A percentile compares a stretch with the other conserved stretches of the same genome.
phyloP scores from a whole-genome alignment of 2,888 invertebrate species.

The Perizoma affinitatum region DNA sequence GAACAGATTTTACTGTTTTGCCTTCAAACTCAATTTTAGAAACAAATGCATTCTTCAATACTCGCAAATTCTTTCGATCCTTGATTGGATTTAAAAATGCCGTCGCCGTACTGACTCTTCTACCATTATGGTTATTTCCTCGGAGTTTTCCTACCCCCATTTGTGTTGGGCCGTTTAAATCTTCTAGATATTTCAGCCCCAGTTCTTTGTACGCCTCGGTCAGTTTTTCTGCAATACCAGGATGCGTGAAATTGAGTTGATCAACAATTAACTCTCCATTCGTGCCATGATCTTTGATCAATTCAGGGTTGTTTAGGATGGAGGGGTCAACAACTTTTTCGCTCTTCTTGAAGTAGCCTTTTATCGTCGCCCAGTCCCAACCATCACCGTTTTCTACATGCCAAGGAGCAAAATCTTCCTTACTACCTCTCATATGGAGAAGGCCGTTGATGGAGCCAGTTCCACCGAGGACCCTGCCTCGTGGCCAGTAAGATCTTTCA shows the following conservation, averaged over 20 bases:
- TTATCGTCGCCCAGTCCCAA: constrained; percentile 72
- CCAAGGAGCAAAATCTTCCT: constrained; percentile 69
- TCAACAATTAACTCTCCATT: constrained; percentile 80
- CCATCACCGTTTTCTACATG: constrained; percentile 61
- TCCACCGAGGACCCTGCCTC: constrained; percentile 72
- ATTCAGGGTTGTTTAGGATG: constrained; percentile 64
- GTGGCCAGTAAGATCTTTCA: constrained; percentile 69
- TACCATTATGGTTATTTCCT: constrained; percentile 78
- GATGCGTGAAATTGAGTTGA: constrained; percentile 71
- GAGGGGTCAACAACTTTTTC: constrained; percentile 69
- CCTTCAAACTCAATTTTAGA: constrained; percentile 53
- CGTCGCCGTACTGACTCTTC: constrained; percentile 82
- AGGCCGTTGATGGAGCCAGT: constrained; percentile 74
- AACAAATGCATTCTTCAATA: constrained; percentile 64
- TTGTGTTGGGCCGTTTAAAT: constrained; percentile 74
- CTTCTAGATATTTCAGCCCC: constrained; percentile 71
- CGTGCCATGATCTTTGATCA: constrained; percentile 69
- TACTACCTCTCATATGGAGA: constrained; percentile 70
- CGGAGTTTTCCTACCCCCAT: constrained; percentile 82
- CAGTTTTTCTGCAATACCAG: constrained; percentile 60
- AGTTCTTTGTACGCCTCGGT: constrained; percentile 75
- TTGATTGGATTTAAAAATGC: constrained; percentile 69
- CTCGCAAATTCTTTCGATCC: constrained; percentile 62
- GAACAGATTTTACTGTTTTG: constrained; percentile 58
- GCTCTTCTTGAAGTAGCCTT: constrained; percentile 71